Conservation (phyloP, 2,113 vertebrate genomes). For the Fulica atra region DNA sequence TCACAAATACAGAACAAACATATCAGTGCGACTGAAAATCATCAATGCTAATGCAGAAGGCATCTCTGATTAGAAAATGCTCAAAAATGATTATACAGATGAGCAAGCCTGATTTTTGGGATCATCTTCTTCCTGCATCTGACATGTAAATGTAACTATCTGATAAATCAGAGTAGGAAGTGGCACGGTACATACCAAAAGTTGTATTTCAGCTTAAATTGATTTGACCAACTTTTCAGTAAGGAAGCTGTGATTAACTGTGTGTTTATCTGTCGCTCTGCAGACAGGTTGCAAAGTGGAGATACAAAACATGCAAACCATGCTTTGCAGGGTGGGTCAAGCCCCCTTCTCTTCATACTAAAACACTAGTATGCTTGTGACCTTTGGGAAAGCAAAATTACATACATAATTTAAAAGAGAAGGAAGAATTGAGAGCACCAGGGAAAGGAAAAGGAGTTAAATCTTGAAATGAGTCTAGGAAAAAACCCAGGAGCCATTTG, state of each 20-base stretch:
- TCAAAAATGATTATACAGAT: conserved; percentile 66
- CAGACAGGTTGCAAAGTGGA: neutral
- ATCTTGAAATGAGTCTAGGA: neutral
- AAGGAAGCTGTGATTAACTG: neutral
- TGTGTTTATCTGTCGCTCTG: neutral
- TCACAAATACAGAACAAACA: conserved; percentile 51
- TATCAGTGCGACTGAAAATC: conserved; percentile 38
- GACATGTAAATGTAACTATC: conserved; percentile 41
- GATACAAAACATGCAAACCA: neutral
- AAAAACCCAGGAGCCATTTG: neutral
- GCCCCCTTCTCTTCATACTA: neutral
- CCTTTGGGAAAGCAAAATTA: conserved; percentile 1
- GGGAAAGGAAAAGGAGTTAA: neutral
- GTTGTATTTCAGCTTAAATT: neutral
- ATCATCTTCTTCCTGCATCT: conserved; percentile 41
- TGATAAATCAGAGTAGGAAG: conserved; percentile 36
- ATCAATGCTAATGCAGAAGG: conserved; percentile 49
- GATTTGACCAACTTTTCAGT: neutral
- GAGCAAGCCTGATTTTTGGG: conserved; percentile 61
- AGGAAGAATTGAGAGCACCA: neutral
- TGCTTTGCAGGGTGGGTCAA: neutral
- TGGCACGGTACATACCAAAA: neutral
- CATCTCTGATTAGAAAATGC: conserved; percentile 54
- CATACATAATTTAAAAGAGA: neutral
- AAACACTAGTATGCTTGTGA: neutral